phyloP scores from a whole-genome alignment of 2,113 vertebrate species.

The Lathamus discolor region DNA sequence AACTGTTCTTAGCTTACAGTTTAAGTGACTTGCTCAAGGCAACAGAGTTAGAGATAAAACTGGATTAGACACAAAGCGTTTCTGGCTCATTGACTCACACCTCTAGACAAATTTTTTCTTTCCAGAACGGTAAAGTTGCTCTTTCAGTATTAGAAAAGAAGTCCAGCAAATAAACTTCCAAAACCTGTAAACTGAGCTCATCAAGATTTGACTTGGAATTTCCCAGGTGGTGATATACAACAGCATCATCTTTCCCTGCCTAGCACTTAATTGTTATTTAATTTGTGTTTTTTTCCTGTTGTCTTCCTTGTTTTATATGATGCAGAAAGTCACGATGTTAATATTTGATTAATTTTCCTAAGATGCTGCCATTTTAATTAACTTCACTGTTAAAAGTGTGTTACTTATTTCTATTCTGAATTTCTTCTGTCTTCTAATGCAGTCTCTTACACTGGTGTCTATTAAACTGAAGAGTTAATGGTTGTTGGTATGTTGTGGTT shows the following conservation, averaged over 20 bases:
- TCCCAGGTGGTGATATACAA: neutral
- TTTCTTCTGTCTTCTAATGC: neutral
- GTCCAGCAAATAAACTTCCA: neutral
- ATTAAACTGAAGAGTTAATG: neutral
- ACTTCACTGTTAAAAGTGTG: neutral
- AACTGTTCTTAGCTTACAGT: neutral
- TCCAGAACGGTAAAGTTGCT: slow-evolving; percentile 6
- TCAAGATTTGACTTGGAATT: neutral
- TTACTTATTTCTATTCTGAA: neutral
- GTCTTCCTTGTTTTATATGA: neutral
- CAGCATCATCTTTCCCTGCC: neutral
- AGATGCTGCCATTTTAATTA: neutral
- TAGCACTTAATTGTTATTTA: neutral
- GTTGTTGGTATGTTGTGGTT: neutral
- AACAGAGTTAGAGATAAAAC: slow-evolving; percentile 18
- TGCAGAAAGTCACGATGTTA: neutral
- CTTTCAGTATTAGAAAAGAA: neutral
- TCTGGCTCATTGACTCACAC: neutral
- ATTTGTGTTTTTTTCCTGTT: neutral
- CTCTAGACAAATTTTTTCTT: neutral
- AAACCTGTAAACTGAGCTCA: neutral
- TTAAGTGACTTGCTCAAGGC: slow-evolving; percentile 7
- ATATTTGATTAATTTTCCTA: neutral
- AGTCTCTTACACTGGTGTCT: neutral
- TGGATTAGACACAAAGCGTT: neutral